phyloP scores from a whole-genome alignment of 2,113 vertebrate genomes.

The Phodopus roborovskii region DNA sequence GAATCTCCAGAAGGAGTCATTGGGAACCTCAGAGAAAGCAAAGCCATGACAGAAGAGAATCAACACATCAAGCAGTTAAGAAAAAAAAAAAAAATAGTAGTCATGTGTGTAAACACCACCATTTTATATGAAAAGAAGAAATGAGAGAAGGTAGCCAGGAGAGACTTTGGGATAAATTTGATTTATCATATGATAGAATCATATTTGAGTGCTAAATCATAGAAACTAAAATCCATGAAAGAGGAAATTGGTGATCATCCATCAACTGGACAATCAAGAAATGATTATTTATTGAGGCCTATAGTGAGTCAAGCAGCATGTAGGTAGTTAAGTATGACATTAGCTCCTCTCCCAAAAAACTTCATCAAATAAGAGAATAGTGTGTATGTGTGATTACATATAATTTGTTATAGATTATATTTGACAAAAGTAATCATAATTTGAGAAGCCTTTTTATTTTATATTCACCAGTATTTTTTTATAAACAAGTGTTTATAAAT shows the following conservation, averaged over 20 bases:
- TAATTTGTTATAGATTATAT: background rate
- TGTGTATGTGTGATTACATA: background rate
- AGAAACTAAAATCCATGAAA: background rate
- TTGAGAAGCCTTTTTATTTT: background rate
- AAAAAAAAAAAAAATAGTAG: background rate
- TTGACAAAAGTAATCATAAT: background rate
- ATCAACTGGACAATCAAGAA: background rate
- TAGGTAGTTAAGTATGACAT: too few relatives aligned
- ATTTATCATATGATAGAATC: background rate
- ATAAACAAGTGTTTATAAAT: background rate
- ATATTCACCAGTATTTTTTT: background rate
- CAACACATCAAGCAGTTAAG: background rate
- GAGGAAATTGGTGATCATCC: background rate
- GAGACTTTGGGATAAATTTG: background rate
- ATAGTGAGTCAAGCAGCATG: too few relatives aligned
- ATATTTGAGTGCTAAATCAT: background rate
- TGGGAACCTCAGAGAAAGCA: background rate
- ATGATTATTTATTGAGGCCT: background rate
- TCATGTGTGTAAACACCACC: background rate
- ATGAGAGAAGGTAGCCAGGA: background rate
- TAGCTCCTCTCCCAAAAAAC: background rate
- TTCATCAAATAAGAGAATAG: background rate
- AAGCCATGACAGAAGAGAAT: background rate
- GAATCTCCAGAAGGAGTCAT: background rate
- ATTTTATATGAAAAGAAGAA: background rate